Base-by-base conservation (phyloP, 2,797 vertebrate genomes). In the Enteromius fasciolatus region DNA sequence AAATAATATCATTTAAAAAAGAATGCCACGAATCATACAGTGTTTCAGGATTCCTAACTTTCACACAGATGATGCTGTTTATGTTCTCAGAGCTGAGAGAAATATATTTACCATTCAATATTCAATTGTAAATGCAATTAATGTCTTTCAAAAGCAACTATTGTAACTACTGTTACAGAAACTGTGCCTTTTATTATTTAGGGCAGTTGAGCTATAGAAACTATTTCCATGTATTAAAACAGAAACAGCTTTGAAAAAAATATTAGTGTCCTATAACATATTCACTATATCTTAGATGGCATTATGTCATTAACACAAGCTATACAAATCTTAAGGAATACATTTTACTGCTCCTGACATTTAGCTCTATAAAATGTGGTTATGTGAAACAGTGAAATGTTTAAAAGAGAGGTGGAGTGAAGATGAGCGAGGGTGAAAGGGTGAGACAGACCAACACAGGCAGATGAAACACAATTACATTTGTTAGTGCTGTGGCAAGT, bases 1-100 rank as follows among this genome's bases (percentile, higher is more conserved):
- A 54, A 70, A 70, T 57, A 57, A 74, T 39, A 74, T 74, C 12
- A 57, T 39, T 39, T 8, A 15, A 12, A 73, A 52, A 52, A 36
- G 11, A 31, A 8, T 39, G 72, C 15, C 48, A 57, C 3, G 6
- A 74, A 54, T 36, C 50, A 36, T 33, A 31, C 25, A 36, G 7
- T 54, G 48, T 7, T 72, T n/a, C 3, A 33, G 11, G 31, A 72
- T 50, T 72, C 69, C 44, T 31, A 31, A 31, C 44, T 31, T 15
- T 52, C 18, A 33, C 57, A 25, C 18, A 20, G 28, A 39, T 52
- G 31, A 61, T 28, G 12, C 46, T 12, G 28, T 33, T 20, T 8
- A 17, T 17, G 48, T 74, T 36, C 5, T 61, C 59, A 15, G 23
- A 61, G 5, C 5, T 66, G 63, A 66, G 9, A 68, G 2, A 44